phyloP scores from a whole-genome alignment of 1,140 invertebrate species.

The Lordiphosa mommai region DNA sequence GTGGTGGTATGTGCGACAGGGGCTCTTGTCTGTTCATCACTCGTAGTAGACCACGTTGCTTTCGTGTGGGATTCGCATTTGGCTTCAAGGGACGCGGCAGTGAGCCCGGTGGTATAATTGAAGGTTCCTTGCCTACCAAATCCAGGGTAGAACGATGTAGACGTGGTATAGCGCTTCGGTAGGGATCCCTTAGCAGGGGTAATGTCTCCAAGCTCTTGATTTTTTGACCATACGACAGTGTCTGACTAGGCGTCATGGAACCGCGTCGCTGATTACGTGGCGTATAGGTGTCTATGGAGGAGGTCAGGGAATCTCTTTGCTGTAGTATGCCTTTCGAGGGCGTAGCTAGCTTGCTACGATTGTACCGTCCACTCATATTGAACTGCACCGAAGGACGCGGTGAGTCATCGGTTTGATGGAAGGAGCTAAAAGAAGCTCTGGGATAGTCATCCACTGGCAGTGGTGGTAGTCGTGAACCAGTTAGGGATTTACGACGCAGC shows the following conservation, averaged over 20 bases:
- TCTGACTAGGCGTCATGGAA: conserved; percentile 18
- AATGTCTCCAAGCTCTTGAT: conserved; percentile 66
- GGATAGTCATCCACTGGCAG: conserved; percentile 17
- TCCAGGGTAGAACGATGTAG: conserved; percentile 62
- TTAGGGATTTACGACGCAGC: conserved; percentile 43
- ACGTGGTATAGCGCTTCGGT: conserved; percentile 63
- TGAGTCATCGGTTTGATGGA: conserved; percentile 54
- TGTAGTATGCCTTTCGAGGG: conserved; percentile 71
- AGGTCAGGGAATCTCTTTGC: conserved; percentile 62
- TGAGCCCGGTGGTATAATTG: conserved; percentile 65
- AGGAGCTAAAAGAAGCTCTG: not conserved
- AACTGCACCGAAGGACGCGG: conserved; percentile 76
- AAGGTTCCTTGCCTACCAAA: conserved; percentile 35
- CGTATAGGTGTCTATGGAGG: conserved; percentile 71
- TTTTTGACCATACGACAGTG: conserved; percentile 32
- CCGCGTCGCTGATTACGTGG: conserved; percentile 33
- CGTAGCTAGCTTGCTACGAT: conserved; percentile 58
- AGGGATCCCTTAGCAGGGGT: conserved; percentile 57
- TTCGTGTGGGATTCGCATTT: conserved; percentile 73
- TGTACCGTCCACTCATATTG: conserved; percentile 66
- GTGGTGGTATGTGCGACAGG: conserved; percentile 27
- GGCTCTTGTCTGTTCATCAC: conserved; percentile 56
- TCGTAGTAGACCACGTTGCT: conserved; percentile 58
- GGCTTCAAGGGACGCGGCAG: conserved; percentile 69
- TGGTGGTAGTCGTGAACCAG: conserved; percentile 53